Conservation (phyloP, 2,113 vertebrate genomes). For the Galemys pyrenaicus region DNA sequence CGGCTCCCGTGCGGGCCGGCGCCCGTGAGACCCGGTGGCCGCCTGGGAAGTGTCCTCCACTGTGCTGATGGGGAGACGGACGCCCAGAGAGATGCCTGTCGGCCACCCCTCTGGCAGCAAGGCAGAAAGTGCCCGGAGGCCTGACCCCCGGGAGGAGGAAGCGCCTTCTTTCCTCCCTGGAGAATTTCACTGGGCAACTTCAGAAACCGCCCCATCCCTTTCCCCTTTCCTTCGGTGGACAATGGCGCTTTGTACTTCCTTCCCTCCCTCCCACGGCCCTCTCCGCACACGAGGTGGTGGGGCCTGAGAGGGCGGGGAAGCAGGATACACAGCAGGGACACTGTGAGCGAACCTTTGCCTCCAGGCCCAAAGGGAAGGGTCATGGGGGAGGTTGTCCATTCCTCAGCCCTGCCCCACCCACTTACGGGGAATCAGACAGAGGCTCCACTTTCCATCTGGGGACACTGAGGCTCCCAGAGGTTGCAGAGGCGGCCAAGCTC, state of each 20-base stretch:
- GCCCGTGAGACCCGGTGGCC: neutral
- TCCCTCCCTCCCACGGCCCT: slow-evolving; percentile 53
- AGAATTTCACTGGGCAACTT: slow-evolving; percentile 71
- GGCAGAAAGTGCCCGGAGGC: neutral
- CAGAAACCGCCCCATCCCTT: slow-evolving; percentile 67
- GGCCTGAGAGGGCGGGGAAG: neutral
- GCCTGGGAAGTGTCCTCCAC: neutral
- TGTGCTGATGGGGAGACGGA: neutral
- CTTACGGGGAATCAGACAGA: neutral
- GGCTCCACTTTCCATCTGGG: neutral
- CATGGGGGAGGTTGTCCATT: neutral
- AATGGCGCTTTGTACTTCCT: slow-evolving; percentile 79
- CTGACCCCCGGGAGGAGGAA: slow-evolving; percentile 49
- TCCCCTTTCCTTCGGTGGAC: slow-evolving; percentile 61
- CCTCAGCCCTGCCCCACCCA: neutral
- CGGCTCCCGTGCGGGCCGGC: neutral
- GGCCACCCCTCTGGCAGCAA: neutral
- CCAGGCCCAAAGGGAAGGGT: neutral
- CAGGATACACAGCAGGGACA: slow-evolving; percentile 21
- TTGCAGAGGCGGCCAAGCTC: slow-evolving; percentile 1
- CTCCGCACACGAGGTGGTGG: neutral
- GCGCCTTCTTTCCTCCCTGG: slow-evolving; percentile 71
- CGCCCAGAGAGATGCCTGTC: neutral
- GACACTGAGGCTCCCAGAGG: neutral
- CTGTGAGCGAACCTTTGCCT: slow-evolving; percentile 36